These are phyloP conservation scores for Drosophila paranaensis DNA, from an alignment of 2,888 invertebrate genomes.

Conservation along the genomic window DNA sequence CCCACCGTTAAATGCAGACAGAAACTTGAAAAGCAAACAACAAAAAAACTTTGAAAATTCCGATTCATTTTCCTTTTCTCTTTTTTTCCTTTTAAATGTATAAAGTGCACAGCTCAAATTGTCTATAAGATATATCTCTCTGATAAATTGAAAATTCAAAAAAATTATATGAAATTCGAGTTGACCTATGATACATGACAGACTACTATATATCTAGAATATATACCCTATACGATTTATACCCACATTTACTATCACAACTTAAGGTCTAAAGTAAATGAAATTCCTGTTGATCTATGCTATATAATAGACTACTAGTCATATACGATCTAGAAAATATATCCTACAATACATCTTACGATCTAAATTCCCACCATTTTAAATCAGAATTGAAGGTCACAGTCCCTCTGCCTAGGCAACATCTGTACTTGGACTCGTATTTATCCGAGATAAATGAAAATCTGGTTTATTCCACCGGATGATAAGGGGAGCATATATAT, in stretches of 20 bases:
- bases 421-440: background rate
- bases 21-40: background rate
- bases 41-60: background rate
- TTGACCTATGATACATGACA: too few species aligned
- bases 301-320: too few species aligned
- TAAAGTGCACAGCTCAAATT: background rate
- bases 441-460: background rate
- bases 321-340: background rate
- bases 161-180: too few species aligned
- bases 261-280: too few species aligned
- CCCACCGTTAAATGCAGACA: background rate
- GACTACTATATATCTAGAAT: background rate
- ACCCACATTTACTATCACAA: too few species aligned
- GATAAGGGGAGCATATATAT: background rate
- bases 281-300: too few species aligned
- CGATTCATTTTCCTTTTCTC: background rate
- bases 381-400: background rate
- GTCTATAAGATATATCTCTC: constrained; percentile 1
- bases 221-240: background rate
- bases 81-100: background rate
- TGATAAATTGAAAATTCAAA: background rate
- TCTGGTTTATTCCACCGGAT: constrained; percentile 10
- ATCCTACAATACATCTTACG: too few species aligned
- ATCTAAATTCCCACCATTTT: background rate
- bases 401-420: background rate